Base-by-base conservation (phyloP, 92 coral and sea anemone species). In the Parazoanthus swiftii region DNA sequence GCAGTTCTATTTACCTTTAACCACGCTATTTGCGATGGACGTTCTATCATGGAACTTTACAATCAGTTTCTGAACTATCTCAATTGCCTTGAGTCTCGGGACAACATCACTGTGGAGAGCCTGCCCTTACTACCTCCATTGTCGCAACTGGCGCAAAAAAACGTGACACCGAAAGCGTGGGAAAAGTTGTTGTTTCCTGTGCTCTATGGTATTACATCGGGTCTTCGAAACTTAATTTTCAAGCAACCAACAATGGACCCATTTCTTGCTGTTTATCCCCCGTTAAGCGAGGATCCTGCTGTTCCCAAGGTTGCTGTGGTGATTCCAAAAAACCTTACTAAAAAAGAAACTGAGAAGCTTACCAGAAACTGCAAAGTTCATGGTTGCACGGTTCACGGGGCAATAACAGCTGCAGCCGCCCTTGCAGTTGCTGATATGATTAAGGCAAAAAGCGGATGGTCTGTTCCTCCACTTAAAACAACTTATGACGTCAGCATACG, bases 1-100 rank as follows among this genome's bases (percentile, higher is more conserved):
- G 74, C 86, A 11, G 15, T 90, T 23, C 36, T 90, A 72, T 90
- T 86, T 80, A 90, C 88, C 59, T 86, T 90, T 36, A 84, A 86
- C 42, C 92, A 90, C 74, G 71, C 89, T 18, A 90, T 90, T 71
- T 70, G 89, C 36, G 92, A 90, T 50, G 92, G 89, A 10, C 80
- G 86, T 21, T 90, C 92, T 6, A 65, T 86, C 21, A 46, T 90
- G 83, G 81, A 16, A 9, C 56, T 79, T 6, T 33, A 67, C 10
- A 75, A 73, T 18, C 89, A 90, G 70, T 85, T 90, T 11, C 68
- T 86, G 14, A 82, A 71, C 13, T 58, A 80, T 72, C 51, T 90
- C 38, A 88, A 90, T 48, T 72, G 82, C 1, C 63, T 89, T 59
- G 68, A 70, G 26, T 15, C 39, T 43, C 82, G 76, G 26, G 76